Base-by-base conservation (phyloP, 2,797 vertebrate species). In the Arvicola amphibius region DNA sequence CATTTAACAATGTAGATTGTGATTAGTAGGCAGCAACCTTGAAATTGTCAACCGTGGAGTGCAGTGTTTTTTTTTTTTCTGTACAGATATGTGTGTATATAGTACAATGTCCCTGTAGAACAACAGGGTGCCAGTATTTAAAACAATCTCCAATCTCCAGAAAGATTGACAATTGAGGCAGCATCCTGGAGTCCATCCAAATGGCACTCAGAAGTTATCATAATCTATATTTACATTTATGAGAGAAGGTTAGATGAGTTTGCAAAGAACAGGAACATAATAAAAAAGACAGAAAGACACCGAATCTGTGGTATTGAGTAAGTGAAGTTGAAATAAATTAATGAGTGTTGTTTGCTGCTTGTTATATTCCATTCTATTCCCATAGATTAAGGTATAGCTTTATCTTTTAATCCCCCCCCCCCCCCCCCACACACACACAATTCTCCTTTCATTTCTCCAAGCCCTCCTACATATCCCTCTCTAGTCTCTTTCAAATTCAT, bases 401-500 rank as follows among this genome's bases (percentile, higher is more conserved):
- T n/a, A 16, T 17, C 29, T 80, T 59, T 27, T 59, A 53, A 43
- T 43, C n/a, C n/a, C n/a, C n/a, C n/a, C n/a, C 43, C 43, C 43
- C 43, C 6, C 43, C 6, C 6, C 43, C 43, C 43, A 17, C 16
- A 17, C 53, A 16, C 53, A 56, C 23, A 53, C n/a, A 14, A 27
- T 8, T 73, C n/a, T 1, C 21, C 53, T 61, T 81, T 40, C 13
- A 25, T 81, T 37, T 13, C 23, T 81, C 4, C 4, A 81, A 81
- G 25, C 23, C 23, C 0, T 37, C 12, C 6, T 23, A 37, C 9
- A 37, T 59, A 59, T 0, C 8, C 14, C 27, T 8, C 6, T 5
- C 78, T 37, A 3, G 19, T 80, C 11, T n/a, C 53, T 43, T 61
- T 61, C 13, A 17, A 40, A 61, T 61, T 61, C 7, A 81, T 81